These are phyloP conservation scores for Napeogenes sylphis DNA, from an alignment of 2,888 invertebrate species.

Conservation along the genomic window DNA sequence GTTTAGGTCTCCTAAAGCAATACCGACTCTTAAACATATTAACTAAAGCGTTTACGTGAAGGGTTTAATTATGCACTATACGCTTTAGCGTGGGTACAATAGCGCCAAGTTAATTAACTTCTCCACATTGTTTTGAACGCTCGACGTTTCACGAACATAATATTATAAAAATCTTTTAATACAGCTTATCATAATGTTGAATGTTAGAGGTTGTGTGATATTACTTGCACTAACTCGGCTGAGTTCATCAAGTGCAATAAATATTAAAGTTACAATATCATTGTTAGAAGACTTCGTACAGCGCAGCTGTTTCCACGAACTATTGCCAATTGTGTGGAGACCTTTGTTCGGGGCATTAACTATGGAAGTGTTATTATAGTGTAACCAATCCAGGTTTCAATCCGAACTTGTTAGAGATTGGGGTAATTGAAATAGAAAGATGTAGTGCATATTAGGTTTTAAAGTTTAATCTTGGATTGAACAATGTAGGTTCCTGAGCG, in stretches of 20 bases:
- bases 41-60: slow-evolving; percentile 72
- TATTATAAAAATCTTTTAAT: slow-evolving; percentile 64
- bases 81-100: slow-evolving; percentile 61
- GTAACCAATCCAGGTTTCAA: slow-evolving; percentile 32
- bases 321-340: slow-evolving; percentile 66
- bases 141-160: slow-evolving; percentile 57
- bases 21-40: slow-evolving; percentile 73
- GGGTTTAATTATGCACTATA: slow-evolving; percentile 73
- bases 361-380: slow-evolving; percentile 64
- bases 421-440: slow-evolving; percentile 11
- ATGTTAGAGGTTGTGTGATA: slow-evolving; percentile 33
- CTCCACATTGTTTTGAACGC: slow-evolving; percentile 67
- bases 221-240: slow-evolving; percentile 48
- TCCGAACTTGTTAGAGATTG: slow-evolving; percentile 17
- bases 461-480: slow-evolving; percentile 23
- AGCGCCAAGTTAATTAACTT: slow-evolving; percentile 72
- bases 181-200: slow-evolving; percentile 37
- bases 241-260: slow-evolving; percentile 73
- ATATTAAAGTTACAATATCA: slow-evolving; percentile 75
- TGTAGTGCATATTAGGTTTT: slow-evolving; percentile 3
- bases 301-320: slow-evolving; percentile 64
- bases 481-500: slow-evolving; percentile 17
- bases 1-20: slow-evolving; percentile 74
- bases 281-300: slow-evolving; percentile 63
- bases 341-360: slow-evolving; percentile 66